Evolutionary conservation across 1,140 invertebrate genomes (phyloP).

Genomic region (Pogonomyrmex barbatus): DNA sequence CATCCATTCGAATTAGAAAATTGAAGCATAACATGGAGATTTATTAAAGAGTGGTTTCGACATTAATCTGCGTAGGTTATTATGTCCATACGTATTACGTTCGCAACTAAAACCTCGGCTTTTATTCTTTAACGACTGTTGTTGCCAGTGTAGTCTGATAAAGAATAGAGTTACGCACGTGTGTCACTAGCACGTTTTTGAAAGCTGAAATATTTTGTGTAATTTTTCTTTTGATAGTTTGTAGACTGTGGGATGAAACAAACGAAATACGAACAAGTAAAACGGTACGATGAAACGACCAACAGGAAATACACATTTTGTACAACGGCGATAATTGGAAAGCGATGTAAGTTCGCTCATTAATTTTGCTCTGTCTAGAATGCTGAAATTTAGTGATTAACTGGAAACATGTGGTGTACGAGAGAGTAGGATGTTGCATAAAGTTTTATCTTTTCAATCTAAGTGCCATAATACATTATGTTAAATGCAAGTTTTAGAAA

Average conservation of each 20-base stretch:
- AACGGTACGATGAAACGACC: not conserved
- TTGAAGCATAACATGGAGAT: slow-evolving; percentile 19
- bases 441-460: not conserved
- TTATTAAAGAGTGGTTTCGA: slow-evolving; percentile 27
- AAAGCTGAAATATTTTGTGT: slow-evolving; percentile 23
- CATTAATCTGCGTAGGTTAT: not conserved
- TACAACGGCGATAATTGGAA: slow-evolving; percentile 46
- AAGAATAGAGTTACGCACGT: slow-evolving; percentile 22
- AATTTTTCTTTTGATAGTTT: slow-evolving; percentile 36
- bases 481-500: not conserved
- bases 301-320: slow-evolving; percentile 35
- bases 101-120: slow-evolving; percentile 13
- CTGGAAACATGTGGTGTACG: not conserved
- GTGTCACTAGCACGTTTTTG: not conserved
- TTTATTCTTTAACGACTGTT: slow-evolving; percentile 29
- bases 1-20: not conserved
- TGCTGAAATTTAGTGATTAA: slow-evolving; percentile 41
- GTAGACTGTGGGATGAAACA: not conserved
- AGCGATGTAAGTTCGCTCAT: slow-evolving; percentile 18
- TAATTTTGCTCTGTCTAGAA: slow-evolving; percentile 35
- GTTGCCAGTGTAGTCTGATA: not conserved
- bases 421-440: not conserved
- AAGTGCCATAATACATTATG: not conserved
- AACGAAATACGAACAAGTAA: slow-evolving; percentile 29
- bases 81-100: not conserved